Percentiles rank a stretch among this genome's conserved stretches.
Evolutionary conservation across 1,140 invertebrate genomes (phyloP).

Genomic region (Euwallacea similis): DNA sequence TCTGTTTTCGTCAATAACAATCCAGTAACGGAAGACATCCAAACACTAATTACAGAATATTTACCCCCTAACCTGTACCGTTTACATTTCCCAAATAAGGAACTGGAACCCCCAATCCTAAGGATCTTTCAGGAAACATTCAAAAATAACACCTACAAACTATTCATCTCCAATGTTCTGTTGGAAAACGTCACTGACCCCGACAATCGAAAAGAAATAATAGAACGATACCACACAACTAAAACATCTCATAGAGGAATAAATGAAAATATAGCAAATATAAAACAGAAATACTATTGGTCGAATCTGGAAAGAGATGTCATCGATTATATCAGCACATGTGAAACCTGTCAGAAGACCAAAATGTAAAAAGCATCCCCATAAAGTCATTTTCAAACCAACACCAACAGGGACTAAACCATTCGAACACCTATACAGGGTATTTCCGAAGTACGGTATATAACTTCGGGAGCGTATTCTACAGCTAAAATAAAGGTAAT

Average conservation of each 20-base stretch:
- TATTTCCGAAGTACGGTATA: no score
- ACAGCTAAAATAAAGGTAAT: no score
- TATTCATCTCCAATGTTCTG: constrained; percentile 5
- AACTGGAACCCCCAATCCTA: constrained; percentile 6
- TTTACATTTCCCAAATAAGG: constrained; percentile 20
- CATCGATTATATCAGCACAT: constrained; percentile 6
- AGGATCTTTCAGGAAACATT: constrained; percentile 11
- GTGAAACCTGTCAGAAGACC: constrained; percentile 1
- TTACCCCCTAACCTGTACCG: constrained; percentile 2
- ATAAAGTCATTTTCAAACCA: constrained; percentile 9
- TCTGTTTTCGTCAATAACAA: background rate
- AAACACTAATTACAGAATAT: constrained; percentile 1
- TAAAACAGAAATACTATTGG: constrained; percentile 12
- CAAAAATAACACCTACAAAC: constrained; percentile 17
- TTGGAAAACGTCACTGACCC: background rate
- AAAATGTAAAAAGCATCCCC: constrained; percentile 1
- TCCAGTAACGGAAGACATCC: background rate
- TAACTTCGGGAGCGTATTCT: no score
- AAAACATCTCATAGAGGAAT: constrained; percentile 13
- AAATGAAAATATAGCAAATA: constrained; percentile 4
- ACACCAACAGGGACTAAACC: background rate
- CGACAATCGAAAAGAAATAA: background rate
- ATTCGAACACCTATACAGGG: no score
- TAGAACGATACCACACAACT: constrained; percentile 6
- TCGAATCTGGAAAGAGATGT: constrained; percentile 8